Percentiles rank a stretch among this genome's conserved stretches.
Conservation (phyloP, 2,797 vertebrate species). For the Alcedo atthis region DNA sequence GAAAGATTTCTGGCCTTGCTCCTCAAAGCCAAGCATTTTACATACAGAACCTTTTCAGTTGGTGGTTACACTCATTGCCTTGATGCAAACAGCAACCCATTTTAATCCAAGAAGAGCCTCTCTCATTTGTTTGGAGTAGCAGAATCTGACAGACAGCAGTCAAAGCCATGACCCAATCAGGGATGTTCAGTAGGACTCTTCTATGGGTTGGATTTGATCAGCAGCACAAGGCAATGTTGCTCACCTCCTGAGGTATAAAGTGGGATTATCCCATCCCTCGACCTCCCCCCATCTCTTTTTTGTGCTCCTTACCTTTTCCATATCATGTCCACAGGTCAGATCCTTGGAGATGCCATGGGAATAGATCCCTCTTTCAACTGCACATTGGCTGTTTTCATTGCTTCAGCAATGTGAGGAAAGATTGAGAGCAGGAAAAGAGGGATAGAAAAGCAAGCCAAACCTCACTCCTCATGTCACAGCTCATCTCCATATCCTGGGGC, state of each 20-base stretch:
- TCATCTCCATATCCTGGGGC: background rate
- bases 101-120: background rate
- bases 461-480: background rate
- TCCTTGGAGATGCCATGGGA: background rate
- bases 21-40: background rate
- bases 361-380: background rate
- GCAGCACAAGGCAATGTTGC: background rate
- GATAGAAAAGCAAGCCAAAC: background rate
- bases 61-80: background rate
- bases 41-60: background rate
- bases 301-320: background rate
- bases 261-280: background rate
- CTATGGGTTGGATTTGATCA: background rate
- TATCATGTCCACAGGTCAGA: background rate
- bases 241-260: background rate
- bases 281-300: background rate
- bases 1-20: background rate
- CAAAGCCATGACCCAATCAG: background rate
- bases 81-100: background rate
- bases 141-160: background rate
- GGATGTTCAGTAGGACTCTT: background rate
- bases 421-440: background rate
- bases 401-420: background rate
- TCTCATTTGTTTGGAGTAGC: background rate
- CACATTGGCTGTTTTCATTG: background rate